Evolutionary conservation across 2,797 vertebrate species (phyloP), one percentile per base, ranked within the genome.

Genomic region (Pelodytes ibericus): DNA sequence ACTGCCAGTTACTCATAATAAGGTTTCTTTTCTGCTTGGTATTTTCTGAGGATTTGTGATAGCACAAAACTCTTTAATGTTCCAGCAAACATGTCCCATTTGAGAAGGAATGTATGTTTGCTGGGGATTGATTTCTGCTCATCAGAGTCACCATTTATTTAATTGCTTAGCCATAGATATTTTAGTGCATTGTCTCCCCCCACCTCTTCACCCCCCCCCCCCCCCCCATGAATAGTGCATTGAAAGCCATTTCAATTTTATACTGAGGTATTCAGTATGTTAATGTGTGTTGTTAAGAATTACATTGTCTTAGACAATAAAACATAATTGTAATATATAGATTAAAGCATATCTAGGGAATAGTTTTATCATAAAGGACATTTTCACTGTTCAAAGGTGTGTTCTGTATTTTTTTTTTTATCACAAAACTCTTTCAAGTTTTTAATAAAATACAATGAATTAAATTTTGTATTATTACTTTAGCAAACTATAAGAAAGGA

Each of bases 391-490:
- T n/a, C 4, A 47, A 47, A 15, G 13, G 33, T 36, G 5, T 36
- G 33, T 36, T 36, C 33, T 36, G 33, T 44, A 3, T 44, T 20
- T 53, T 39, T 39, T 20, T 20, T 6, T 20, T 16, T 24, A 53
- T 53, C 49, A 22, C 8, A 39, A 39, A 13, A 13, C 15, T 49
- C 22, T 22, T 53, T 9, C 10, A 7, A 22, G 49, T 20, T 24
- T 24, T 53, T 22, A 22, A 84, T 87, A 88, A 89, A 89, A 90
- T 90, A 91, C 90, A 36, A 91, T 93, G 4, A 47, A 95, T 95
- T 8, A n/a, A n/a, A n/a, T 92, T 95, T 95, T 94, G 96, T n/a
- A n/a, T 98, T 98, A 96, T 98, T 96, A 95, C 94, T 92, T 41
- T 94, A 95, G 92, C 93, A 93, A 92, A 83, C 84, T 82, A 95